Evolutionary conservation across 2,888 invertebrate species (phyloP).

Genomic region (Thyatira batis): DNA sequence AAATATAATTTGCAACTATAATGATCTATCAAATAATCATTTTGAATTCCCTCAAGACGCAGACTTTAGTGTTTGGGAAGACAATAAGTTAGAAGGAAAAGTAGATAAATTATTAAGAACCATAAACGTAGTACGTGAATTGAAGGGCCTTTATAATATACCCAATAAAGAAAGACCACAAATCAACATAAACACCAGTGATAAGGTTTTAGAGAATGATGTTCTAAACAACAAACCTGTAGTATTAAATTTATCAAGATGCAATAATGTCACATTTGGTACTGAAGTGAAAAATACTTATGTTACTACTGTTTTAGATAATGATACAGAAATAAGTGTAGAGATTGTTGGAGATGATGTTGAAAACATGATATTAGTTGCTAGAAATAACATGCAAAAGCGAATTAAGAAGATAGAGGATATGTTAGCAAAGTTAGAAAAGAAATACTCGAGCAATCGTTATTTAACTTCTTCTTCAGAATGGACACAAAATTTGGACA

Average conservation of each 20-base stretch:
- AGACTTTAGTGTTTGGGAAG: constrained; percentile 56
- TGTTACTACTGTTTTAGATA: constrained; percentile 49
- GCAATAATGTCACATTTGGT: constrained; percentile 42
- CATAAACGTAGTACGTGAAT: constrained; percentile 75
- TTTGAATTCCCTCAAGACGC: constrained; percentile 51
- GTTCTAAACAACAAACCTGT: constrained; percentile 54
- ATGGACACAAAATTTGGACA: constrained; percentile 46
- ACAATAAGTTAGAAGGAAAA: constrained; percentile 66
- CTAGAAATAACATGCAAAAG: constrained; percentile 52
- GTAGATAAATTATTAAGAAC: constrained; percentile 70
- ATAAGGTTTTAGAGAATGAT: constrained; percentile 42
- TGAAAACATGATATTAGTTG: constrained; percentile 43
- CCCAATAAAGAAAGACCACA: constrained; percentile 74
- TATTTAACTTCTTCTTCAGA: constrained; percentile 48
- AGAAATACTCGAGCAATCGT: constrained; percentile 42
- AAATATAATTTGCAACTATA: constrained; percentile 61
- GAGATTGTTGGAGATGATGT: constrained; percentile 54
- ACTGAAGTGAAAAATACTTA: constrained; percentile 35
- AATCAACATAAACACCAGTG: constrained; percentile 44
- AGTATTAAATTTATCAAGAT: constrained; percentile 53
- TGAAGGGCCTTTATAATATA: constrained; percentile 81
- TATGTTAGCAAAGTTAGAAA: constrained; percentile 51
- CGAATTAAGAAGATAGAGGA: constrained; percentile 58
- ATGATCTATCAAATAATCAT: constrained; percentile 43
- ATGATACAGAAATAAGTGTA: constrained; percentile 54